Conservation (phyloP, 2,888 invertebrate genomes). For the Eristalis arbustorum region DNA sequence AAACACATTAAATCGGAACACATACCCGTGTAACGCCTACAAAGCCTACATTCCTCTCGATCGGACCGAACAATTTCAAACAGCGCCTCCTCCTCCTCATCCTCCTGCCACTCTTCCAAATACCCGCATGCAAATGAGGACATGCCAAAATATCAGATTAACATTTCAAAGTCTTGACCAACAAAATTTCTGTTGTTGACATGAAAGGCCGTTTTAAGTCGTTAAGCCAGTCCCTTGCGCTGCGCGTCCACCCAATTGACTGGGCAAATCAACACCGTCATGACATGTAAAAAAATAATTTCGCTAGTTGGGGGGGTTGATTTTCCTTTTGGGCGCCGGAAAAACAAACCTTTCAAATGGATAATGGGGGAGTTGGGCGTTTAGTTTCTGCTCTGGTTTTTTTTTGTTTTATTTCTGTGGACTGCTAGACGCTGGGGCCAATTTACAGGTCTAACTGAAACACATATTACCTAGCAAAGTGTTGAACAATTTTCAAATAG, state of each 20-base stretch:
- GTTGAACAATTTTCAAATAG: slow-evolving; percentile 39
- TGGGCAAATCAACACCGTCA: slow-evolving; percentile 5
- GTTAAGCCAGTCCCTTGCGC: neutral
- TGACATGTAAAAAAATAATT: slow-evolving; percentile 54
- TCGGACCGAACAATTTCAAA: slow-evolving; percentile 7
- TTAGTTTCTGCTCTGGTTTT: neutral
- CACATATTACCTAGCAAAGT: slow-evolving; percentile 24
- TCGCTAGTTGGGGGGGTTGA: slow-evolving; percentile 27
- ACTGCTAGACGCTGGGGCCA: neutral
- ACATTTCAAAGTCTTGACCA: slow-evolving; percentile 61
- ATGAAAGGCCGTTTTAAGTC: slow-evolving; percentile 57
- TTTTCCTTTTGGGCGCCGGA: neutral
- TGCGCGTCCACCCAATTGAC: neutral
- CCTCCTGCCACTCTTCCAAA: neutral
- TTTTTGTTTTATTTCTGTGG: slow-evolving; percentile 1
- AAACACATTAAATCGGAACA: slow-evolving; percentile 56
- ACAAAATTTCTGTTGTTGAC: slow-evolving; percentile 60
- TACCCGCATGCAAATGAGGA: slow-evolving; percentile 54
- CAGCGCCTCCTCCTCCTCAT: neutral
- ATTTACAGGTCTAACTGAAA: slow-evolving; percentile 3
- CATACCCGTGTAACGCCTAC: slow-evolving; percentile 41
- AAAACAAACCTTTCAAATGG: neutral
- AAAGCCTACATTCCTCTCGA: slow-evolving; percentile 22
- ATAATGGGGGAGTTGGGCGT: neutral
- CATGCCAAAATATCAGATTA: slow-evolving; percentile 61